Percentiles rank a stretch among this genome's conserved stretches.
phyloP scores from a whole-genome alignment of 2,797 vertebrate species.

The Ammospiza maritima region DNA sequence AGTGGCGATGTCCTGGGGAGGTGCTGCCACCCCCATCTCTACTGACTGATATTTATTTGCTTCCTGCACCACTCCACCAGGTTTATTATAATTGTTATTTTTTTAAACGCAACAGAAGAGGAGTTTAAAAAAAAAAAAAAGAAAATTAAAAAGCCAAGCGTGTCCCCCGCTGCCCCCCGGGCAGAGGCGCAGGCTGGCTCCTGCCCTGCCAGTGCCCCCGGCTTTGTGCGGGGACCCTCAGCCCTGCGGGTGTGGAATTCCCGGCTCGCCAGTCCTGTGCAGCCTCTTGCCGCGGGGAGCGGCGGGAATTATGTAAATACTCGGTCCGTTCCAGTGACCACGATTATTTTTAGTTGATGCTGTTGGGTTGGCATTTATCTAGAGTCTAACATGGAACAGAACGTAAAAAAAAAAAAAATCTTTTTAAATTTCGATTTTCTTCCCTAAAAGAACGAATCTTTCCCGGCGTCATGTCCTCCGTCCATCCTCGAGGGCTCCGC shows the following conservation, averaged over 20 bases:
- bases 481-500: not conserved
- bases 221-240: not conserved
- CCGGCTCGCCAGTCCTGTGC: not conserved
- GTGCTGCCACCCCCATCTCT: not conserved
- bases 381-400: constrained; percentile 56
- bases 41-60: constrained; percentile 78
- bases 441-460: not conserved
- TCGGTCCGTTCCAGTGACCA: constrained; percentile 92
- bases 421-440: not conserved
- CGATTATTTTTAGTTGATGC: constrained; percentile 82
- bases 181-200: constrained; percentile 51
- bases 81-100: constrained; percentile 64
- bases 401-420: not conserved
- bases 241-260: not conserved
- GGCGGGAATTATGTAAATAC: constrained; percentile 90
- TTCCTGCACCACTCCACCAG: constrained; percentile 44
- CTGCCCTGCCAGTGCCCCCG: constrained; percentile 22
- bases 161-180: not conserved
- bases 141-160: not conserved
- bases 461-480: not conserved
- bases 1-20: not conserved
- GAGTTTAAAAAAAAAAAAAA: not conserved
- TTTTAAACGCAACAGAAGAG: constrained; percentile 43
- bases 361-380: constrained; percentile 78
- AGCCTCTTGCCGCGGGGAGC: constrained; percentile 73